Evolutionary conservation across 2,888 invertebrate species (phyloP), one percentile per base, ranked within the genome.

Genomic region (Sphinx pinastri): DNA sequence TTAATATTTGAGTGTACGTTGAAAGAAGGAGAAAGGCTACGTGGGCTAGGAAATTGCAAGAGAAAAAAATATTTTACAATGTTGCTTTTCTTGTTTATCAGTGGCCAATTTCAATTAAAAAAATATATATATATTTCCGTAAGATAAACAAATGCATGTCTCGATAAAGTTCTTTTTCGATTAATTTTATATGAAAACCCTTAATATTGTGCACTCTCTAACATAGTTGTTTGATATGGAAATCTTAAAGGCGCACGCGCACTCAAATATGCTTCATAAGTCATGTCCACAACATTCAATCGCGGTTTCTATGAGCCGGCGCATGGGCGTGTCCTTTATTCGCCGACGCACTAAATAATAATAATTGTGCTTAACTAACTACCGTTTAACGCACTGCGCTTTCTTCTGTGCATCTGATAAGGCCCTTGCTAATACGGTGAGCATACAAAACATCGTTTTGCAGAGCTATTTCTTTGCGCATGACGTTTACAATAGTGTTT

Each of bases 331-430:
- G 80, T 78, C 82, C 84, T 90, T 88, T 90, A 87, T 87, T 84
- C 84, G 81, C 87, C 85, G 87, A 85, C 87, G 89, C 85, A 91
- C 90, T 92, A 90, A 92, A 92, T 92, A 93, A 92, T 92, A 93
- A 90, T 91, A 90, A 92, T 92, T 91, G 89, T 86, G 81, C 83
- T 83, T 92, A 91, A 92, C 90, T 90, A 93, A 93, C 92, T 89
- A 93, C 93, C 92, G 91, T 90, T 91, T 92, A 92, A 89, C 91
- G 92, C 90, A 92, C 83, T 87, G 85, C 85, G 84, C 88, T 88
- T 88, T 88, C 87, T 86, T 86, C 89, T 86, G 82, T 88, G 81
- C 87, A 92, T 93, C 93, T 90, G 93, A 93, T 93, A 92, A 84
- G 63, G 63, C 63, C 19, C 49, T 47, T 7, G 63, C 63, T 63